These are phyloP conservation scores for Thalassophryne amazonica DNA, from an alignment of 2,797 vertebrate species.

Conservation along the genomic window DNA sequence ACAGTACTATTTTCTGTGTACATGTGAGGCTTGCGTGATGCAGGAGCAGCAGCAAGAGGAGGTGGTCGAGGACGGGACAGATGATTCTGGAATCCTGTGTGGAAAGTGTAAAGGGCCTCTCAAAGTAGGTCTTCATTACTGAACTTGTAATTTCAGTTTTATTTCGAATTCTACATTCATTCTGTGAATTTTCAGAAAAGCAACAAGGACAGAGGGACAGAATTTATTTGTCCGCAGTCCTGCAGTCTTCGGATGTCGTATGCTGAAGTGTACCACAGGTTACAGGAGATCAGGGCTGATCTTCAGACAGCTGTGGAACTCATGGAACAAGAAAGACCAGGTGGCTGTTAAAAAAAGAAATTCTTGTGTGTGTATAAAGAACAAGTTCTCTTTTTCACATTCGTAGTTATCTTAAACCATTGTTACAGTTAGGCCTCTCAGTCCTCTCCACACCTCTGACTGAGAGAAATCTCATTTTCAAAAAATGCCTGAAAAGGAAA, in stretches of 20 bases:
- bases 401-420: no score
- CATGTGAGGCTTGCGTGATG: slow-evolving; percentile 79
- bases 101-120: slow-evolving; percentile 73
- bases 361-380: no score
- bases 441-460: no score
- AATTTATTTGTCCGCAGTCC: slow-evolving; percentile 51
- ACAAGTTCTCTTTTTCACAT: no score
- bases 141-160: background rate
- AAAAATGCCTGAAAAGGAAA: no score
- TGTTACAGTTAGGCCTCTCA: no score
- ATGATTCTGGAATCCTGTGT: slow-evolving; percentile 77
- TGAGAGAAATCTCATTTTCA: no score
- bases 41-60: slow-evolving; percentile 46
- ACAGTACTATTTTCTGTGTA: slow-evolving; percentile 92
- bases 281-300: slow-evolving; percentile 69
- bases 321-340: slow-evolving; percentile 72
- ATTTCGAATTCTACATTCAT: background rate
- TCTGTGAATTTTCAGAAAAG: slow-evolving; percentile 47
- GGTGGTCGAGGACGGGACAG: background rate
- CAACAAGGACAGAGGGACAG: slow-evolving; percentile 2
- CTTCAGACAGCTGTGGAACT: slow-evolving; percentile 71
- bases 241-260: slow-evolving; percentile 51
- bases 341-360: slow-evolving; percentile 59
- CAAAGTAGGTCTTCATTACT: slow-evolving; percentile 67
- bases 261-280: slow-evolving; percentile 49